Base-by-base conservation (phyloP, 2,113 vertebrate species). In the Arvicanthis niloticus region DNA sequence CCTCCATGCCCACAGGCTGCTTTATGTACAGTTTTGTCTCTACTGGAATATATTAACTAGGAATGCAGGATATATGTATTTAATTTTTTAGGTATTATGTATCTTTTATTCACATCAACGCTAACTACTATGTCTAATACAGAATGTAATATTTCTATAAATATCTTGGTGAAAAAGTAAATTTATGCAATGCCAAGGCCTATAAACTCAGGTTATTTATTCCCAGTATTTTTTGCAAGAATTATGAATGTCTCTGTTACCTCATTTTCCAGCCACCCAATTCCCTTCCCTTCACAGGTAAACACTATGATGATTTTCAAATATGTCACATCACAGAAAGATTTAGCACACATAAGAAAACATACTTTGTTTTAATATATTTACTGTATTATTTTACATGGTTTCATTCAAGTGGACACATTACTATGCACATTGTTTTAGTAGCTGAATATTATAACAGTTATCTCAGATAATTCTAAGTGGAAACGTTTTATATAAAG, bases 401-500 rank as follows among this genome's bases (percentile, higher is more conserved):
- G 12, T 94, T 95, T 95, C 88, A 72, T 19, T 82, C 4, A 80
- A 70, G 42, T 67, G 3, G 12, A 42, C 19, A 1, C 21, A 70
- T 45, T 45, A 67, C 5, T 48, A 40, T 76, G 3, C 1, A 91
- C 58, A 86, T 16, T 65, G 37, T 78, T 93, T 91, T 91, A 24
- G 53, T 90, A 89, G 89, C 17, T 73, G 11, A 87, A 82, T 75
- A 40, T 51, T 80, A 21, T 65, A 80, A 37, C 1, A 8, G 42
- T 88, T 89, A 56, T 78, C 80, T n/a, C 31, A 76, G 16, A 53
- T 29, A 76, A 72, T 42, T 75, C 80, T 53, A 86, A 89, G 42
- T 87, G 7, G 5, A 91, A 96, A 77, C 29, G 70, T 3, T 92
- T 88, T 4, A 80, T 89, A 86, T 58, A 70, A 89, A 89, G 85